Conservation (phyloP, 2,888 invertebrate species). For the Drosophila fungiperda region DNA sequence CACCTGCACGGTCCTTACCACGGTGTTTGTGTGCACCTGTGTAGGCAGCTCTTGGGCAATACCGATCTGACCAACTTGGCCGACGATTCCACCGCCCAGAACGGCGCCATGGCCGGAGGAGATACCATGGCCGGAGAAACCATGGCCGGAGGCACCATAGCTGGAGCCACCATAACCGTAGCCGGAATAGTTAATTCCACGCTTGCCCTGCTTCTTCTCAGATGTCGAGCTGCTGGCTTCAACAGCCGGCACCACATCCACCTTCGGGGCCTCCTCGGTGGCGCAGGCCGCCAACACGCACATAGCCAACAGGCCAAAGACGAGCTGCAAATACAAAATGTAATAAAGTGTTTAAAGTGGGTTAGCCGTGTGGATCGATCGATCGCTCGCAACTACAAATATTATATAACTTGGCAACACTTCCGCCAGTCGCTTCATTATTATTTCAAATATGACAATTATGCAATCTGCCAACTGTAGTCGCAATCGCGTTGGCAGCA, state of each 20-base stretch:
- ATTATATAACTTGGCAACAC: slow-evolving; percentile 48
- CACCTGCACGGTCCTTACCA: slow-evolving; percentile 89
- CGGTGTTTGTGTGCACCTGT: slow-evolving; percentile 89
- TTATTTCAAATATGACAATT: slow-evolving; percentile 67
- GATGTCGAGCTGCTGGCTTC: slow-evolving; percentile 85
- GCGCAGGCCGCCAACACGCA: slow-evolving; percentile 87
- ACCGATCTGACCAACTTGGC: slow-evolving; percentile 79
- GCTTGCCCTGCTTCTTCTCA: slow-evolving; percentile 92
- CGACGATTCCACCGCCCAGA: slow-evolving; percentile 73
- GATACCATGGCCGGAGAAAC: slow-evolving; percentile 80
- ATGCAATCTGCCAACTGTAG: slow-evolving; percentile 58
- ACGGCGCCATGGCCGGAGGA: slow-evolving; percentile 80
- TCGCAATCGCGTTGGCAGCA: slow-evolving; percentile 40
- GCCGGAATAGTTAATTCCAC: slow-evolving; percentile 88
- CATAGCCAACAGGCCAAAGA: slow-evolving; percentile 86
- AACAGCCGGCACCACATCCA: slow-evolving; percentile 82
- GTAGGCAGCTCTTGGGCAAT: slow-evolving; percentile 76
- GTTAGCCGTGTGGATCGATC: slow-evolving; percentile 36
- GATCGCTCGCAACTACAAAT: slow-evolving; percentile 7
- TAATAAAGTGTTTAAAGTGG: slow-evolving; percentile 40
- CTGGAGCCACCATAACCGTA: slow-evolving; percentile 87
- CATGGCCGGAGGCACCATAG: slow-evolving; percentile 86
- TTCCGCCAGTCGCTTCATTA: slow-evolving; percentile 66
- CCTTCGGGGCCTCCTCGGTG: slow-evolving; percentile 86
- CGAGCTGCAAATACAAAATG: slow-evolving; percentile 71